A percentile compares a stretch with the other conserved stretches of the same genome.
These are phyloP conservation scores for Octodonta nipae DNA, from an alignment of 2,888 invertebrate genomes.

Conservation along the genomic window DNA sequence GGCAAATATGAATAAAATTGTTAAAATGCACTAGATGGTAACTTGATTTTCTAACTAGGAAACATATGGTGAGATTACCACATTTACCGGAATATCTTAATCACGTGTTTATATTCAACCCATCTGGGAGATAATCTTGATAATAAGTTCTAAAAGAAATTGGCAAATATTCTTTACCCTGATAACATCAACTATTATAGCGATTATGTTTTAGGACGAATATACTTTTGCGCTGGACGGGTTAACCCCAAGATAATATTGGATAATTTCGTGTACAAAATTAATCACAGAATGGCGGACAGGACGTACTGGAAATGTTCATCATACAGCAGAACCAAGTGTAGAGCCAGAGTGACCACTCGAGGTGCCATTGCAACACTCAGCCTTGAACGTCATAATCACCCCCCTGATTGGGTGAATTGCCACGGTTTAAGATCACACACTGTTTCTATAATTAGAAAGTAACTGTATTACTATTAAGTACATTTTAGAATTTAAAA, in stretches of 20 bases:
- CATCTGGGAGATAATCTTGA: no score
- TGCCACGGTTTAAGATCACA: slow-evolving; percentile 11
- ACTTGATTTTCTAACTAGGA: no score
- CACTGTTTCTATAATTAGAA: slow-evolving; percentile 9
- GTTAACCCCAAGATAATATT: slow-evolving; percentile 23
- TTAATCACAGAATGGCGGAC: slow-evolving; percentile 17
- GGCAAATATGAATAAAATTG: no score
- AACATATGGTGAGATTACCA: no score
- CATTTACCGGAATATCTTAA: no score
- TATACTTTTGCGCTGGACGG: slow-evolving; percentile 12
- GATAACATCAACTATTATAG: no score
- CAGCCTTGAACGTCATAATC: slow-evolving; percentile 16
- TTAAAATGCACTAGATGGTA: no score
- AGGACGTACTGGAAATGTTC: slow-evolving; percentile 25
- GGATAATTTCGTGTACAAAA: slow-evolving; percentile 18
- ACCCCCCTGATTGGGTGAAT: slow-evolving; percentile 11
- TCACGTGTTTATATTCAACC: no score
- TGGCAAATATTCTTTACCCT: no score
- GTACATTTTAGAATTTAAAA: no score
- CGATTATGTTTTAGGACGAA: slow-evolving; percentile 11
- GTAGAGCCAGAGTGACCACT: slow-evolving; percentile 22
- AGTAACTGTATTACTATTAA: no score
- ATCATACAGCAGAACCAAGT: slow-evolving; percentile 19
- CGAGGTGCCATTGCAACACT: slow-evolving; percentile 14
- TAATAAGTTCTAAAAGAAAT: no score